These are phyloP conservation scores for Drosophila teissieri DNA, from an alignment of 1,140 invertebrate genomes.

Conservation along the genomic window DNA sequence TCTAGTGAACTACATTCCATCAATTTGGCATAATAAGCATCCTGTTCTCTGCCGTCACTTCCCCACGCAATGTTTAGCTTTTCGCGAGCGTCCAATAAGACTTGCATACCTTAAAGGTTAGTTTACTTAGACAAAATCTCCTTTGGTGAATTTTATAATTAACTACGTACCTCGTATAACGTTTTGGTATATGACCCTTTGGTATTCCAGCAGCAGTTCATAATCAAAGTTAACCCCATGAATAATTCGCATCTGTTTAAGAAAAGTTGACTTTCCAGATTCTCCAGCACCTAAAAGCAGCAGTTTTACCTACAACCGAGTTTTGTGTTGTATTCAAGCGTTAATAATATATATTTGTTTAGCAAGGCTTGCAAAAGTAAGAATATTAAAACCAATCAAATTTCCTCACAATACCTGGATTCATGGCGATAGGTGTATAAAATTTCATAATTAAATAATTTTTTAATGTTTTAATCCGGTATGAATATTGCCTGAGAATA, in stretches of 20 bases:
- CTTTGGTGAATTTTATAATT: neutral
- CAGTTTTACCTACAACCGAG: conserved; percentile 89
- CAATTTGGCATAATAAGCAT: conserved; percentile 90
- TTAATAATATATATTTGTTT: too few relatives aligned
- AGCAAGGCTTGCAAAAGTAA: too few relatives aligned
- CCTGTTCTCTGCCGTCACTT: conserved; percentile 90
- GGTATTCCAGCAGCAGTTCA: conserved; percentile 93
- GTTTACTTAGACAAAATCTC: neutral
- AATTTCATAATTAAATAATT: too few relatives aligned
- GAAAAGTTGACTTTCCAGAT: conserved; percentile 98
- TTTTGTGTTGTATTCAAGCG: too few relatives aligned
- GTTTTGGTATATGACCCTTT: conserved; percentile 96
- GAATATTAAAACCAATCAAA: too few relatives aligned
- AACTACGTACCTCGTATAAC: conserved; percentile 90
- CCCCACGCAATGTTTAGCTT: conserved; percentile 97
- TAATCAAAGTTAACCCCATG: conserved; percentile 97
- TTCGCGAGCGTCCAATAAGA: conserved; percentile 96
- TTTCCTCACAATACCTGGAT: too few relatives aligned
- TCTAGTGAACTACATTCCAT: conserved; percentile 92
- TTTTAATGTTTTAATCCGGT: too few relatives aligned
- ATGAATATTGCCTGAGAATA: too few relatives aligned
- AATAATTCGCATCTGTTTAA: conserved; percentile 99
- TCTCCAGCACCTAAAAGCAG: conserved; percentile 96
- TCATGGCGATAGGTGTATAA: too few relatives aligned
- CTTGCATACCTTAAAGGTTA: conserved; percentile 89